phyloP scores from a whole-genome alignment of 2,888 invertebrate species.

The Pecten maximus region DNA sequence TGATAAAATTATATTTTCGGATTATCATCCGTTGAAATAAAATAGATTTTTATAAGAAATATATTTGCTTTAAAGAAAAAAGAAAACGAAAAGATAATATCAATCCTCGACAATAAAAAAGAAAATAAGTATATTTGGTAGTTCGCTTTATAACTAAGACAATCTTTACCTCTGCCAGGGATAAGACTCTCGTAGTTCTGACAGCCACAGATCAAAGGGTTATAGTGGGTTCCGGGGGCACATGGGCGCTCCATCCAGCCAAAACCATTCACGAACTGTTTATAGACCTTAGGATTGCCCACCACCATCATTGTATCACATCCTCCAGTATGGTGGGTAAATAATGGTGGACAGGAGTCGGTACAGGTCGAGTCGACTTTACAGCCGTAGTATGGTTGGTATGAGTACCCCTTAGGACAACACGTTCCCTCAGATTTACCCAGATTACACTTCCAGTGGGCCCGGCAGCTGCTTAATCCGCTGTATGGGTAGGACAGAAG shows the following conservation, averaged over 20 bases:
- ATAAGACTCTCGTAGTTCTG: constrained; percentile 37
- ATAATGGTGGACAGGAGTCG: constrained; percentile 53
- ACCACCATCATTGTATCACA: constrained; percentile 65
- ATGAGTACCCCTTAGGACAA: constrained; percentile 65
- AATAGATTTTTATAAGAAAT: too few species aligned
- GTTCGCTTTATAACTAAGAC: too few species aligned
- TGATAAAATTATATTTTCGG: too few species aligned
- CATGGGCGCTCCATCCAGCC: constrained; percentile 68
- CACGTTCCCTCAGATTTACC: constrained; percentile 64
- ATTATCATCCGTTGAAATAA: too few species aligned
- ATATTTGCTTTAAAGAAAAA: too few species aligned
- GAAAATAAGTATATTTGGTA: too few species aligned
- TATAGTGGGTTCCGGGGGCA: constrained; percentile 68
- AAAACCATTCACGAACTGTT: constrained; percentile 63
- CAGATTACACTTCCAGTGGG: constrained; percentile 67
- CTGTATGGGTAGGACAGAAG: background rate
- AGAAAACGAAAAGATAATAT: too few species aligned
- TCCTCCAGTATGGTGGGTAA: constrained; percentile 33
- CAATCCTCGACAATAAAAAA: too few species aligned
- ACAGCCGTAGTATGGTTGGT: constrained; percentile 59
- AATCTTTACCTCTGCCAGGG: background rate
- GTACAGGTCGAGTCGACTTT: constrained; percentile 55
- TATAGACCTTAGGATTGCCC: constrained; percentile 56
- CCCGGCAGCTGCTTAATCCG: constrained; percentile 61
- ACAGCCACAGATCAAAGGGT: constrained; percentile 64